A percentile compares a stretch with the other conserved stretches of the same genome.
phyloP scores from a whole-genome alignment of 2,797 vertebrate genomes.

The Tachyglossus aculeatus region DNA sequence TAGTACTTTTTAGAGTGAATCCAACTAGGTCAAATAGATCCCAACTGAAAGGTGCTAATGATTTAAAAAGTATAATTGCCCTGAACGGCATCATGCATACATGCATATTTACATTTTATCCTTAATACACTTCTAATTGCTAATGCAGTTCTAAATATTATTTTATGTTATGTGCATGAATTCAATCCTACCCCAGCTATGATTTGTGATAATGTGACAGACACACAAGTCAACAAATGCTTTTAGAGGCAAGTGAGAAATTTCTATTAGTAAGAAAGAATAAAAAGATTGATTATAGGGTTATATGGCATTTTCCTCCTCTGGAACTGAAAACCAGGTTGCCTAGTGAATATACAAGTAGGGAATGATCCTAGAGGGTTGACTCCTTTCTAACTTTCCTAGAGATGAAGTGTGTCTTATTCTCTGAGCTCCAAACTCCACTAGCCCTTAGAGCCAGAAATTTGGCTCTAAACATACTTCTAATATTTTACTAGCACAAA shows the following conservation, averaged over 20 bases:
- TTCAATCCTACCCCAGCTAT: not conserved
- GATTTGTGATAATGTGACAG: conserved; percentile 30
- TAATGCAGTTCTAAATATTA: not conserved
- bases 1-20: not conserved
- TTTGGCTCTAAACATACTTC: conserved; percentile 14
- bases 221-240: conserved; percentile 38
- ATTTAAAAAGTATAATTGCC: not conserved
- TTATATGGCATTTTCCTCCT: conserved; percentile 27
- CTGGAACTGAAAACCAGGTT: conserved; percentile 35
- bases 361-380: conserved; percentile 17
- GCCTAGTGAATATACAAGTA: conserved; percentile 22
- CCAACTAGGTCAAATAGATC: not conserved
- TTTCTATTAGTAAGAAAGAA: conserved; percentile 57
- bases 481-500: not conserved
- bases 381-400: conserved; percentile 21
- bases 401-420: conserved; percentile 21
- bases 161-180: not conserved
- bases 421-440: conserved; percentile 8
- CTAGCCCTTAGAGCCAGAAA: not conserved
- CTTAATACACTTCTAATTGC: not conserved
- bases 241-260: conserved; percentile 40
- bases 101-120: not conserved
- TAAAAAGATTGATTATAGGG: conserved; percentile 43
- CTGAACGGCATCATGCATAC: too few relatives aligned
- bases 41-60: not conserved